Conservation (phyloP, 2,113 vertebrate genomes). For the Athene noctua region DNA sequence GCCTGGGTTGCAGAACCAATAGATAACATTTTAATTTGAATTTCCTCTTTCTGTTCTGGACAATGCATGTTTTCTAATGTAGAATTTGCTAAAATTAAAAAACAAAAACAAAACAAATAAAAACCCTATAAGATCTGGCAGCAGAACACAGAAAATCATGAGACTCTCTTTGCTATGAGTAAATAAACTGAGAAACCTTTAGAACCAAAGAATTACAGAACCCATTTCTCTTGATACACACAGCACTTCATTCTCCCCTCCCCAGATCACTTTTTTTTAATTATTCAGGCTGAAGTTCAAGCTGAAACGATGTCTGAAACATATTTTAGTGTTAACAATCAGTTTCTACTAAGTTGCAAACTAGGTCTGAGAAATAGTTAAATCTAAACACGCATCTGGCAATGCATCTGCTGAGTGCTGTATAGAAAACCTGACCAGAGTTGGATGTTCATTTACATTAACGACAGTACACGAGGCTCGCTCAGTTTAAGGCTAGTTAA, state of each 20-base stretch:
- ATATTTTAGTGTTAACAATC: not conserved
- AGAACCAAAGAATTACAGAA: not conserved
- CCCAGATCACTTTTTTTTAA: not conserved
- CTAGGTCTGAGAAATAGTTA: not conserved
- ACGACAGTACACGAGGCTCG: not conserved
- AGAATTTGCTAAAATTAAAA: not conserved
- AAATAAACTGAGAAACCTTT: not conserved
- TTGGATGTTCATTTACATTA: not conserved
- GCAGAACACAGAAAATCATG: not conserved
- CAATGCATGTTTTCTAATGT: not conserved
- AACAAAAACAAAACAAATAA: not conserved
- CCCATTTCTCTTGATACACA: not conserved
- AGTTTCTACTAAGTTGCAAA: not conserved
- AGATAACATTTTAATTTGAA: not conserved
- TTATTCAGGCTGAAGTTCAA: not conserved
- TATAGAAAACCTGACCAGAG: not conserved
- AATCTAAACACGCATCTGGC: not conserved
- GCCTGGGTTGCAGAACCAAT: not conserved
- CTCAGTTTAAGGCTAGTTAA: not conserved
- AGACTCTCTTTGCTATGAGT: not conserved
- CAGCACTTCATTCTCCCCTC: not conserved
- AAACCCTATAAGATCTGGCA: not conserved
- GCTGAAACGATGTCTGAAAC: not conserved
- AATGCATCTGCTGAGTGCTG: not conserved
- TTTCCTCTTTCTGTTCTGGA: not conserved